Base-by-base conservation (phyloP, 2,113 vertebrate species). In the Phrynosoma platyrhinos region DNA sequence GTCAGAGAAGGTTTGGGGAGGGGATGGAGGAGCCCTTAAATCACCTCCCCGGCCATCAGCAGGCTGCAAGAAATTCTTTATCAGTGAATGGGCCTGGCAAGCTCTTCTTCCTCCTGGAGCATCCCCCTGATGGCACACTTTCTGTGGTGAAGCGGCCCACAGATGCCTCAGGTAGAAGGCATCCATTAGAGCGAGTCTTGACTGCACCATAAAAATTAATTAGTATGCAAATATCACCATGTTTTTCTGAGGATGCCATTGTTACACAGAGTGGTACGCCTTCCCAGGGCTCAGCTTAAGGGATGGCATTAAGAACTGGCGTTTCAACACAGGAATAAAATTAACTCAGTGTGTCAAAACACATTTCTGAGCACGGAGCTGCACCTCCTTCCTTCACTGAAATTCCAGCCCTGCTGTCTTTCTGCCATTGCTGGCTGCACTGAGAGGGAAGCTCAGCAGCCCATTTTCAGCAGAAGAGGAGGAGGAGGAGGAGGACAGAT, bases 251-350 rank as follows among this genome's bases (percentile, higher is more conserved):
- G 1, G 53, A 74, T n/a, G 79, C 47, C 88, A 18, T 85, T 30
- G 71, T 87, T 71, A 18, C 32, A 91, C 8, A 10, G 78, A 69
- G 55, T 36, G 68, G 82, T 82, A 71, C 25, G 81, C 47, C 88
- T 80, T 47, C 21, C 42, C 12, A 18, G 10, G 72, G 77, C 47
- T 78, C 55, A 53, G 83, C 47, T 88, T 79, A 94, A 90, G 84
- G 32, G 74, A 52, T 66, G 16, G n/a, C 52, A 72, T 64, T 53
- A 82, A 85, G 76, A 10, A 89, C 18, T 72, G 18, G 85, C 18
- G 58, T 8, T 90, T 83, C 42, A 66, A 3, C 83, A 84, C 58
- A 84, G 25, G 40, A 89, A 92, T 64, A 87, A 87, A 88, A 91
- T 66, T 25, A 55, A 25, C 40, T 64, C 83, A 64, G 14, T 82